phyloP scores from a whole-genome alignment of 2,888 invertebrate genomes.

The Amphipoea lucens region DNA sequence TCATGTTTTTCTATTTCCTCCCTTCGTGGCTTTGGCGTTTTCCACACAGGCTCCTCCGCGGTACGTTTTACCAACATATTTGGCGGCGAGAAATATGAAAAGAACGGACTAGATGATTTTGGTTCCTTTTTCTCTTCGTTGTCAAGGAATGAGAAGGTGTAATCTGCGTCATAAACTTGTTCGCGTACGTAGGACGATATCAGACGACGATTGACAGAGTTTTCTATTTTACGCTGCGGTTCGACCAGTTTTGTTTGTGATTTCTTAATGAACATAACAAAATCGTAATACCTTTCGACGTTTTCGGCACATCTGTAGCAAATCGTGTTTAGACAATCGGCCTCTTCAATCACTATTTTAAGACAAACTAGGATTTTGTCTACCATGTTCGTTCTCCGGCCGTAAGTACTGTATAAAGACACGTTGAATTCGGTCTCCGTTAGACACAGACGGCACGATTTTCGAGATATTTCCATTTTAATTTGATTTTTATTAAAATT shows the following conservation, averaged over 20 bases:
- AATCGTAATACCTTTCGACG: slow-evolving; percentile 84
- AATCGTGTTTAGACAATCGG: slow-evolving; percentile 79
- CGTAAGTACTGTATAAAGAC: slow-evolving; percentile 80
- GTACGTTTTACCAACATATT: slow-evolving; percentile 72
- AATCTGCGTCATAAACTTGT: slow-evolving; percentile 82
- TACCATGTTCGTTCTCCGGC: slow-evolving; percentile 78
- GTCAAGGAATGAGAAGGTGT: slow-evolving; percentile 84
- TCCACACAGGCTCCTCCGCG: slow-evolving; percentile 74
- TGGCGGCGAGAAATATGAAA: slow-evolving; percentile 84
- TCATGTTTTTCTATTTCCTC: slow-evolving; percentile 67
- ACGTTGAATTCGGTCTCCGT: slow-evolving; percentile 83
- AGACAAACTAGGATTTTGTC: slow-evolving; percentile 83
- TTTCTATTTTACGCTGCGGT: slow-evolving; percentile 68
- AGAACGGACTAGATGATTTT: slow-evolving; percentile 81
- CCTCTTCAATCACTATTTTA: slow-evolving; percentile 81
- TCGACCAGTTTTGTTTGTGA: slow-evolving; percentile 75
- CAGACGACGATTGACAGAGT: slow-evolving; percentile 72
- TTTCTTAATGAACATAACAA: slow-evolving; percentile 78
- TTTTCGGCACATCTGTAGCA: slow-evolving; percentile 84
- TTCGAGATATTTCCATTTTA: slow-evolving; percentile 80
- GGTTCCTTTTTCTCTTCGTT: slow-evolving; percentile 77
- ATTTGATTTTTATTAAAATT: slow-evolving; percentile 30
- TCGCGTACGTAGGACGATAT: slow-evolving; percentile 81
- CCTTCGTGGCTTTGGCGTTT: slow-evolving; percentile 73
- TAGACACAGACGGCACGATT: slow-evolving; percentile 83